phyloP scores from a whole-genome alignment of 2,888 invertebrate species.

The Protonemura montana region DNA sequence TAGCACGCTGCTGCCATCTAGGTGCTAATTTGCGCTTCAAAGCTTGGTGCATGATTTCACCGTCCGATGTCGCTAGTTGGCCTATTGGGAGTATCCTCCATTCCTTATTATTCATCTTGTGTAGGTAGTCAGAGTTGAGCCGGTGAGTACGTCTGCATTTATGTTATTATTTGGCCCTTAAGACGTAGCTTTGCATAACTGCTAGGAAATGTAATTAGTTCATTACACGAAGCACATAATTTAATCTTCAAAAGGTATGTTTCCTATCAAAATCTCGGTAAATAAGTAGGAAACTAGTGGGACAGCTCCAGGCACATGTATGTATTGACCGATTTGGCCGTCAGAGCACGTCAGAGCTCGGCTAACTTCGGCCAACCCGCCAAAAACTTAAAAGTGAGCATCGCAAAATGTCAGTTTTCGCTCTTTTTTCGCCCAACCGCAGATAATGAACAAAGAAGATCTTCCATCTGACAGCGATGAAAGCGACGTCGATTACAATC shows the following conservation, averaged over 20 bases:
- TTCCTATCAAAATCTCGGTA: neutral
- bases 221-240: no score
- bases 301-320: neutral
- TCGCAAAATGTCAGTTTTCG: no score
- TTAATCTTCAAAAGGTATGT: no score
- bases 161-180: neutral
- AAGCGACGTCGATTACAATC: constrained; percentile 82
- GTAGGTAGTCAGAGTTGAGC: neutral
- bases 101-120: neutral
- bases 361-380: neutral
- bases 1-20: neutral
- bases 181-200: no score
- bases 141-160: neutral
- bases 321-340: neutral
- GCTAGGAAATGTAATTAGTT: no score
- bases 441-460: constrained; percentile 39
- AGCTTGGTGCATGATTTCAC: neutral
- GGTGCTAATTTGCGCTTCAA: neutral
- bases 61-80: no score
- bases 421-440: no score
- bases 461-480: constrained; percentile 62
- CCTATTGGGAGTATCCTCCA: no score
- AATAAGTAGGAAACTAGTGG: neutral
- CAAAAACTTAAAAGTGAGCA: neutral
- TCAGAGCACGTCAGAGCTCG: neutral